A percentile compares a stretch with the other conserved stretches of the same genome.
Evolutionary conservation across 2,797 vertebrate genomes (phyloP).

Genomic region (Menidia menidia): DNA sequence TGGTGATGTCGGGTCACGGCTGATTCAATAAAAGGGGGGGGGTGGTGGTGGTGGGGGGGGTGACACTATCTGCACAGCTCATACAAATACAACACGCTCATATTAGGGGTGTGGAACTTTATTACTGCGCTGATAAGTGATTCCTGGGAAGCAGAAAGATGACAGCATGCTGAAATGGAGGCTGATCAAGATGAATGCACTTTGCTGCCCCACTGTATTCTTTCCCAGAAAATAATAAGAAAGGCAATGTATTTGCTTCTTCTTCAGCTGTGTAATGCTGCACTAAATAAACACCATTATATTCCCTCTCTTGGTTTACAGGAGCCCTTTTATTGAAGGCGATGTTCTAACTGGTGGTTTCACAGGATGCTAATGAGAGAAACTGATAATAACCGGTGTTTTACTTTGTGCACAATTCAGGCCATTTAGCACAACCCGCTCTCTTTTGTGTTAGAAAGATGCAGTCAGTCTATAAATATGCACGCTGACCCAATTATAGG

Average conservation of each 20-base stretch:
- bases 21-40: constrained; percentile 64
- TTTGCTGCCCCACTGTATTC: constrained; percentile 30
- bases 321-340: constrained; percentile 20
- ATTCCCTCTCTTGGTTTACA: constrained; percentile 5
- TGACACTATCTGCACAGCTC: constrained; percentile 46
- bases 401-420: constrained; percentile 46
- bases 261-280: not conserved
- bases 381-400: constrained; percentile 51
- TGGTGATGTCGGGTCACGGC: constrained; percentile 62
- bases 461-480: constrained; percentile 75
- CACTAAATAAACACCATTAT: not conserved
- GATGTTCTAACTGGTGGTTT: constrained; percentile 36
- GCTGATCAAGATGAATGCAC: constrained; percentile 55
- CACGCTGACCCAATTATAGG: constrained; percentile 77
- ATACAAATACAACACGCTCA: constrained; percentile 64
- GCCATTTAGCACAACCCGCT: constrained; percentile 49
- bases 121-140: constrained; percentile 66
- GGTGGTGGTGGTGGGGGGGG: constrained; percentile 16
- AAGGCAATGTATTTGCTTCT: constrained; percentile 14
- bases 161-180: constrained; percentile 49
- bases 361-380: constrained; percentile 44
- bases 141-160: constrained; percentile 40
- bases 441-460: constrained; percentile 51
- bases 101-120: constrained; percentile 62
- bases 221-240: constrained; percentile 31